These are phyloP conservation scores for Smutsia temminckii DNA, from an alignment of 2,797 vertebrate species.

Conservation along the genomic window DNA sequence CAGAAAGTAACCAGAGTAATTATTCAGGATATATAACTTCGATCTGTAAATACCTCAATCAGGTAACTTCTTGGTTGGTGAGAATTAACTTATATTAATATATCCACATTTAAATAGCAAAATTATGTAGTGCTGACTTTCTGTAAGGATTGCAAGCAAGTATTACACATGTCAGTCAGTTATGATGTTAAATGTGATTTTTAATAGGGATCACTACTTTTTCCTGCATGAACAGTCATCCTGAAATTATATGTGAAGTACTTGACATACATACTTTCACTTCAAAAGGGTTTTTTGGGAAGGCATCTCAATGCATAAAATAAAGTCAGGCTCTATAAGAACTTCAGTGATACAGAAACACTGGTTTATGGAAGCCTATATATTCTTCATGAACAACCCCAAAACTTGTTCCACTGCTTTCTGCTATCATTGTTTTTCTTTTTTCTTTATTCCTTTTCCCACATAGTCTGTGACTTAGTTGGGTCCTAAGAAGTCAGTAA, in stretches of 20 bases:
- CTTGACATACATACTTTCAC: neutral
- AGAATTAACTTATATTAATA: neutral
- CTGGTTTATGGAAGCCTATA: neutral
- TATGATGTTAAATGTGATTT: neutral
- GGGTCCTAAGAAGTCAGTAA: neutral
- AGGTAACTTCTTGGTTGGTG: neutral
- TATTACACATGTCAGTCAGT: neutral
- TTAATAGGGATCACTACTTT: constrained; percentile 30
- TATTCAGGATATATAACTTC: neutral
- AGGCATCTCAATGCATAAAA: neutral
- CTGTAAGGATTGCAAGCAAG: neutral
- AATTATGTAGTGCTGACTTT: neutral
- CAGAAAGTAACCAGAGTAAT: neutral
- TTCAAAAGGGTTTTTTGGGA: constrained; percentile 9
- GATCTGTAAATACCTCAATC: neutral
- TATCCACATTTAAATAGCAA: neutral
- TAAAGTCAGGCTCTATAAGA: neutral
- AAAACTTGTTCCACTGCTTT: neutral
- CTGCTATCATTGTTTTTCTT: neutral
- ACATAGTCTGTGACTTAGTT: neutral
- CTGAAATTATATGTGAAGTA: neutral
- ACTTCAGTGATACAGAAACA: neutral
- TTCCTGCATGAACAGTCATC: neutral
- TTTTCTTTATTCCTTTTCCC: neutral
- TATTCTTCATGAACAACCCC: neutral